Conservation (phyloP, 2,888 invertebrate species). For the Pristionchus mayeri region DNA sequence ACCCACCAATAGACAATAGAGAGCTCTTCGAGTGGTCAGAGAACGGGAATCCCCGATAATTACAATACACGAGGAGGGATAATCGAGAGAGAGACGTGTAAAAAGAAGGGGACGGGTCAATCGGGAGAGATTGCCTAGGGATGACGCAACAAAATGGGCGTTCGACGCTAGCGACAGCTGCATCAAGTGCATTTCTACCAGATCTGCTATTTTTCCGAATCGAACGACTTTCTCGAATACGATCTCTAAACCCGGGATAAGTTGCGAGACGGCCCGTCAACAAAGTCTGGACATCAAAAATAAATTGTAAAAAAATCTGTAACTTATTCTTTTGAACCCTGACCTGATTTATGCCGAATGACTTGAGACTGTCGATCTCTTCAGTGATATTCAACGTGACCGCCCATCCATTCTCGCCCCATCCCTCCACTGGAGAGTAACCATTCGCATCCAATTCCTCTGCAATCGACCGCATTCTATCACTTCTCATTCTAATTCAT, state of each 20-base stretch:
- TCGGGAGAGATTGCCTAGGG: not conserved
- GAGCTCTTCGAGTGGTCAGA: not conserved
- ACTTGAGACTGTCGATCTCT: constrained; percentile 90
- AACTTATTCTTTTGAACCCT: no score
- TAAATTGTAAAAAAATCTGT: no score
- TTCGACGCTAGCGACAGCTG: no score
- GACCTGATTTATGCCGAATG: constrained; percentile 91
- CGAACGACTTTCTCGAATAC: no score
- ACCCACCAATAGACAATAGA: constrained; percentile 6
- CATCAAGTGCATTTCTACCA: no score
- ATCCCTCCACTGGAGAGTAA: constrained; percentile 68
- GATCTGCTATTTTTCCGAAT: no score
- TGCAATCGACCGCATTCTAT: no score
- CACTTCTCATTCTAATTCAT: not conserved
- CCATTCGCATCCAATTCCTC: constrained; percentile 75
- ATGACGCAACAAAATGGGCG: no score
- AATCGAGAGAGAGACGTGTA: not conserved
- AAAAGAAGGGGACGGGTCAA: not conserved
- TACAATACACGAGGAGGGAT: constrained; percentile 11
- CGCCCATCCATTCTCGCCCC: constrained; percentile 93
- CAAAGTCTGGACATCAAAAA: no score
- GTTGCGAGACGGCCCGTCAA: no score
- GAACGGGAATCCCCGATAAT: constrained; percentile 24
- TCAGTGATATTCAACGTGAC: constrained; percentile 90
- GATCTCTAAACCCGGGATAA: no score